Base-by-base conservation (phyloP, 2,797 vertebrate species). In the Helicolenus hilgendorfi region DNA sequence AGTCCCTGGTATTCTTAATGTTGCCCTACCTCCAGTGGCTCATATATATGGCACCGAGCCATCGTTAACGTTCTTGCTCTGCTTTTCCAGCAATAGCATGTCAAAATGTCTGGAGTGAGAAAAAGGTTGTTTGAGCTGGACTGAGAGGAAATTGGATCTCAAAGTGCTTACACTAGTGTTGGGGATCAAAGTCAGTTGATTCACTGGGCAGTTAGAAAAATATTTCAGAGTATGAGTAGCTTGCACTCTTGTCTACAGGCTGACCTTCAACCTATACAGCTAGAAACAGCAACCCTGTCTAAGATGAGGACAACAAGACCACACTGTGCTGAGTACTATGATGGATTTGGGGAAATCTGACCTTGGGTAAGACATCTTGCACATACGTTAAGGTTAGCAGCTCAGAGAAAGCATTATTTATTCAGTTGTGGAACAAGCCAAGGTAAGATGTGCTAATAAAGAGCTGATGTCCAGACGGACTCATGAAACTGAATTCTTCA, bases 61-160 rank as follows among this genome's bases (percentile, higher is more conserved):
- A 68, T 20, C 3, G 18, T 65, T 56, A 45, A 31, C 31, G 20
- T 6, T 33, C 0, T 36, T 29, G 18, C 62, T 58, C 11, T 26
- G 41, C 53, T 62, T 55, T 63, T 68, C 11, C 20, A 55, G 15
- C 55, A 10, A 7, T 53, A 18, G 20, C 59, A 62, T 53, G 55
- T 69, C 76, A 45, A 70, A 65, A 75, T 27, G 71, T 75, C 45
- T 49, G 27, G 49, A 6, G 72, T 27, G 27, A 41, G 58, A 62
- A 77, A 60, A 74, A 33, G 18, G 22, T 58, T 3, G 29, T 79
- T 74, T 20, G 13, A 65, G 24, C 75, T 24, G 13, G 55, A 69
- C 79, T 5, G 62, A n/a, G 68, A 68, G 63, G 18, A 84, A 60
- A 70, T 80, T 77, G 8, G 73, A 86, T 65, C 24, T 41, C 11